phyloP scores from a whole-genome alignment of 2,797 vertebrate genomes.

The Propithecus perrieri region DNA sequence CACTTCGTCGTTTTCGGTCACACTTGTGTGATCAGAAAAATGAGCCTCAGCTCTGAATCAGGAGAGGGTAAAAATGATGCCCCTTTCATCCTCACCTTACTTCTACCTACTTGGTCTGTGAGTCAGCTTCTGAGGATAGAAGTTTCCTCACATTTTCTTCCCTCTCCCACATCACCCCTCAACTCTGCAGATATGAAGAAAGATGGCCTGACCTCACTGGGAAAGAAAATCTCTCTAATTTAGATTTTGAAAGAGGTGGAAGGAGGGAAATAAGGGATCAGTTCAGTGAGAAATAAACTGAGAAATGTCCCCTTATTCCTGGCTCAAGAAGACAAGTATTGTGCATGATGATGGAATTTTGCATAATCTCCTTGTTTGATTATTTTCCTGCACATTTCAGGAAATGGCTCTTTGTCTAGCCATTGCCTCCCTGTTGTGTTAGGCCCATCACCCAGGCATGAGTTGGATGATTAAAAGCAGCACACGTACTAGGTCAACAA shows the following conservation, averaged over 20 bases:
- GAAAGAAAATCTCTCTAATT: neutral
- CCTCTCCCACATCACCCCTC: neutral
- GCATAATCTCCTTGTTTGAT: constrained; percentile 57
- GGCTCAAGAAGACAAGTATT: constrained; percentile 23
- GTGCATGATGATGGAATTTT: constrained; percentile 49
- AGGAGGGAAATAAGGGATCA: neutral
- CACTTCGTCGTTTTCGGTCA: neutral
- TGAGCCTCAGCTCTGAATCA: neutral
- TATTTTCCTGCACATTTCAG: constrained; percentile 74
- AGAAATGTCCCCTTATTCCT: constrained; percentile 14
- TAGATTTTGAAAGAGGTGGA: neutral
- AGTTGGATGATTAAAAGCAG: constrained; percentile 72
- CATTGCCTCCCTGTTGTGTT: constrained; percentile 56
- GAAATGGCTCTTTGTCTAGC: constrained; percentile 73
- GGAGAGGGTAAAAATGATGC: neutral
- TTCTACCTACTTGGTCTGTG: neutral
- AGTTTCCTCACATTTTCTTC: neutral
- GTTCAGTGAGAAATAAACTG: constrained; percentile 63
- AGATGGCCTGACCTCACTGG: neutral
- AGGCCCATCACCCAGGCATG: neutral
- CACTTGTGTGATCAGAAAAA: neutral
- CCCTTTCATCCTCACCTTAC: neutral
- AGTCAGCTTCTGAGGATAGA: neutral
- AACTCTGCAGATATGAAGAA: neutral
- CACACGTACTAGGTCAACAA: constrained; percentile 58